A percentile compares a stretch with the other conserved stretches of the same genome.
Evolutionary conservation across 2,888 invertebrate species (phyloP).

Genomic region (Idaea biselata): DNA sequence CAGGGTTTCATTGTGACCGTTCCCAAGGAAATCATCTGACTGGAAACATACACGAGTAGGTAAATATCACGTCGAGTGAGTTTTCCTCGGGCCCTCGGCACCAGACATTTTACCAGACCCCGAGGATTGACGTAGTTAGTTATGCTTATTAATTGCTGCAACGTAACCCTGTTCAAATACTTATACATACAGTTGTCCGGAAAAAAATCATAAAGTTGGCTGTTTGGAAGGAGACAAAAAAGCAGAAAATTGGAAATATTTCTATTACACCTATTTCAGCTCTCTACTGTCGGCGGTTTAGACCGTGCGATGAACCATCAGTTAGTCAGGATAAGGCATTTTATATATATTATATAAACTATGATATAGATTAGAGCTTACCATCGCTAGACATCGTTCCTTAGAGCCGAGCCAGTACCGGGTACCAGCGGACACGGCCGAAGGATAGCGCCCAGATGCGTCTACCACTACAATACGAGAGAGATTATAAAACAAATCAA

Average conservation of each 20-base stretch:
- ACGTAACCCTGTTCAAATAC: too few relatives aligned
- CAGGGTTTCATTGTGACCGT: slow-evolving; percentile 41
- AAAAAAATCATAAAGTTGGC: too few relatives aligned
- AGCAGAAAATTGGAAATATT: too few relatives aligned
- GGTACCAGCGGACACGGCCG: slow-evolving; percentile 65
- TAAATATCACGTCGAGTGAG: not conserved
- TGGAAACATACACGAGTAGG: not conserved
- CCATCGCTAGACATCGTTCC: slow-evolving; percentile 60
- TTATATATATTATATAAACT: slow-evolving; percentile 12
- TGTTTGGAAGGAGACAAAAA: too few relatives aligned
- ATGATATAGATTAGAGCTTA: slow-evolving; percentile 33
- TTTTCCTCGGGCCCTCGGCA: too few relatives aligned
- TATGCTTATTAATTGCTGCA: too few relatives aligned
- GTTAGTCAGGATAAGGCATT: not conserved
- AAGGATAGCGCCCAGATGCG: slow-evolving; percentile 67
- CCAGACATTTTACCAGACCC: too few relatives aligned
- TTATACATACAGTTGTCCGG: too few relatives aligned
- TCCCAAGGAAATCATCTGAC: slow-evolving; percentile 13
- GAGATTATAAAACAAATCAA: too few relatives aligned
- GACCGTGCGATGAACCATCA: not conserved
- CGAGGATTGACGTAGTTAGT: not conserved
- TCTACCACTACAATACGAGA: slow-evolving; percentile 57
- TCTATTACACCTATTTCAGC: too few relatives aligned
- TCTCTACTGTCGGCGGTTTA: not conserved
- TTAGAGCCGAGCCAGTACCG: slow-evolving; percentile 74